phyloP scores from a whole-genome alignment of 2,797 vertebrate genomes.

The Labeo calbasu region DNA sequence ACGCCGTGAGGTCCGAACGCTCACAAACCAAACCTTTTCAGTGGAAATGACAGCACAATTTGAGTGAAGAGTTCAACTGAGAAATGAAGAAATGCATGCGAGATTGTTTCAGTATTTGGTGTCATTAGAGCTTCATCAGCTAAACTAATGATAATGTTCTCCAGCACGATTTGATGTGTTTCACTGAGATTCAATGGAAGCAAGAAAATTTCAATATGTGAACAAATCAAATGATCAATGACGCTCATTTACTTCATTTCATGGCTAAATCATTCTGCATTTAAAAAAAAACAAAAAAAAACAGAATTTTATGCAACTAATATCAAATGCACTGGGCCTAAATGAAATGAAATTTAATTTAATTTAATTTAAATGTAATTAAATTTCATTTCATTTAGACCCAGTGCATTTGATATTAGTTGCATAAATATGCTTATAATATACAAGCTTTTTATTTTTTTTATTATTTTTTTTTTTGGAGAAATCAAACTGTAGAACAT shows the following conservation, averaged over 20 bases:
- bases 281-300: too few species aligned
- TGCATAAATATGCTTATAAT: neutral
- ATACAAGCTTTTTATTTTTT: neutral
- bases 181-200: neutral
- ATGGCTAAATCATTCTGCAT: neutral
- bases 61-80: neutral
- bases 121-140: neutral
- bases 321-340: too few species aligned
- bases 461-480: too few species aligned
- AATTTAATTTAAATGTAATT: too few species aligned
- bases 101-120: too few species aligned
- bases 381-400: too few species aligned
- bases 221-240: neutral
- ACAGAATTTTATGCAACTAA: too few species aligned
- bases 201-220: neutral
- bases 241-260: neutral
- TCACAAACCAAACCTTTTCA: neutral
- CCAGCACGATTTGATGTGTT: neutral
- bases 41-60: too few species aligned
- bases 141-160: neutral
- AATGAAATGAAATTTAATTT: too few species aligned
- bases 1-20: neutral
- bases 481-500: neutral
- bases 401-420: neutral
- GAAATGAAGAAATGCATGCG: neutral